These are phyloP conservation scores for Smittia sp. DNA, from an alignment of 2,888 invertebrate species.

Conservation along the genomic window DNA sequence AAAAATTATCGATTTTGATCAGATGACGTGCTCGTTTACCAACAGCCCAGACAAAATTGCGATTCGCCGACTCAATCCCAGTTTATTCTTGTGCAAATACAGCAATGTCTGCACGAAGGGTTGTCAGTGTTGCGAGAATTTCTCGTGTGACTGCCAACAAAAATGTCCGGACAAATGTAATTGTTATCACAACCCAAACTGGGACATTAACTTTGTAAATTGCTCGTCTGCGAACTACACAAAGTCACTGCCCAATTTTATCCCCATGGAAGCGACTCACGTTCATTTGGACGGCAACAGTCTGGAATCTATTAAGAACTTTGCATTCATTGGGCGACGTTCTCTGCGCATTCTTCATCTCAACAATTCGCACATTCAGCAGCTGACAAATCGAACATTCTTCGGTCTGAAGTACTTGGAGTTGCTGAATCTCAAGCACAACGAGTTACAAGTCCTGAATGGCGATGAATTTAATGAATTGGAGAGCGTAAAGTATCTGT, in stretches of 20 bases:
- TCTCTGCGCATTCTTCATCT: slow-evolving; percentile 25
- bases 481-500: slow-evolving; percentile 31
- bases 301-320: slow-evolving; percentile 33
- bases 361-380: slow-evolving; percentile 25
- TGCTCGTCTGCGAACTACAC: slow-evolving; percentile 32
- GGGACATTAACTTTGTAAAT: slow-evolving; percentile 40
- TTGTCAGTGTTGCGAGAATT: slow-evolving; percentile 39
- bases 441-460: slow-evolving; percentile 33
- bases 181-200: slow-evolving; percentile 39
- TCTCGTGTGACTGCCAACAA: slow-evolving; percentile 40
- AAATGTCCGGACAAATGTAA: slow-evolving; percentile 39
- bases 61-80: slow-evolving; percentile 31
- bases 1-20: slow-evolving; percentile 39
- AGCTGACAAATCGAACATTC: slow-evolving; percentile 36
- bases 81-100: slow-evolving; percentile 36
- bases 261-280: slow-evolving; percentile 38
- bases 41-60: slow-evolving; percentile 27
- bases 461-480: slow-evolving; percentile 40
- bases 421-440: slow-evolving; percentile 30
- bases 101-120: slow-evolving; percentile 35
- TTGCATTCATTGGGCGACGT: slow-evolving; percentile 33
- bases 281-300: slow-evolving; percentile 34
- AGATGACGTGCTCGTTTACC: slow-evolving; percentile 34
- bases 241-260: slow-evolving; percentile 31
- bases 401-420: slow-evolving; percentile 37